Evolutionary conservation across 1,140 invertebrate species (phyloP), one percentile per base, ranked within the genome.

Genomic region (Camponotus floridanus): DNA sequence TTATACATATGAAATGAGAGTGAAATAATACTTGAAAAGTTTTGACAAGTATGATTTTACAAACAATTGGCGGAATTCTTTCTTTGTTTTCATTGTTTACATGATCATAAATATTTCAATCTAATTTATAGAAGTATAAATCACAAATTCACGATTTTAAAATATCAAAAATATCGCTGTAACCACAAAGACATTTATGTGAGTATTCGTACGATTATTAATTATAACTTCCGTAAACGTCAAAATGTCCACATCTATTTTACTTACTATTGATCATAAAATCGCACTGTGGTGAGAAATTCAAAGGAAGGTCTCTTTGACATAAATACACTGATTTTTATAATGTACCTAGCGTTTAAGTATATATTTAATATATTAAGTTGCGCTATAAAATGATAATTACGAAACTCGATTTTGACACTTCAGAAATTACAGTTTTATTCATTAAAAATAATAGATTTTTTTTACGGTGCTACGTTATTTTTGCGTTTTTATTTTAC

Each of bases 371-470:
- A 55, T 9, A 4, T 55, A 21, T 6, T 51, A 61, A 61, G 5
- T 76, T 74, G 6, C n/a, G 21, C 21, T 39, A 42, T 61, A 4
- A 15, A 61, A 79, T 51, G 36, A 5, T 48, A 4, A 7, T 65
- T 79, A 33, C 36, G 18, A 31, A 67, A 67, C 6, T 11, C 26
- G 39, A 67, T 61, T 62, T 62, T 15, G 3, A 59, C 6, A 8
- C 3, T 18, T 9, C 11, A 11, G 0, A 18, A 51, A n/a, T 7
- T 4, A 13, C 6, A 39, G 18, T 36, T 64, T 64, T 26, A 13
- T 26, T 9, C 4, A 31, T 3, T 76, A 62, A 7, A 33, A 67
- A 51, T 51, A 57, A 79, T 79, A 55, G 62, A 79, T 68, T 68
- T 31, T 4, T 39, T 42, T 68, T 68, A 31, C 2, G 3, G 48